Percentiles rank a stretch among this genome's conserved stretches.
Conservation (phyloP, 2,113 vertebrate genomes). For the Vimba vimba region DNA sequence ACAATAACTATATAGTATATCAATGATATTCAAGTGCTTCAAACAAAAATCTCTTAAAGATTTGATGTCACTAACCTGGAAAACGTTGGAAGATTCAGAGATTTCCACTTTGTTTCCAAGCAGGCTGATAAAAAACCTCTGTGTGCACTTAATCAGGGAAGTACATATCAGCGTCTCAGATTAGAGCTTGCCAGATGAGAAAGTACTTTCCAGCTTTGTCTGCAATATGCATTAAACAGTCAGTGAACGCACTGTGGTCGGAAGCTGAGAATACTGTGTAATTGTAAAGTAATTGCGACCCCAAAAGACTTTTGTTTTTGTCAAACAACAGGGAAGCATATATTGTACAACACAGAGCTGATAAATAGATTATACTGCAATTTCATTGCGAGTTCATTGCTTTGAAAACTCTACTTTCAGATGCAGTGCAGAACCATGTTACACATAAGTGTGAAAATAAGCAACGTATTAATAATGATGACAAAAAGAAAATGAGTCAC, state of each 20-base stretch:
- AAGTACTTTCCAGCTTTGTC: constrained; percentile 11
- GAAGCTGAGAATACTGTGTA: background rate
- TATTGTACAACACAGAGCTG: background rate
- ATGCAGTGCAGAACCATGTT: background rate
- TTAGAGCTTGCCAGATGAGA: constrained; percentile 17
- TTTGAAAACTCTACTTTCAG: background rate
- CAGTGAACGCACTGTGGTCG: background rate
- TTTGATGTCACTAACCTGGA: background rate
- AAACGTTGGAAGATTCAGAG: background rate
- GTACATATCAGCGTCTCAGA: constrained; percentile 4
- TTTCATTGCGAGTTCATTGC: background rate
- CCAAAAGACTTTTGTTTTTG: background rate
- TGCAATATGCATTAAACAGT: background rate
- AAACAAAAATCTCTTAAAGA: background rate
- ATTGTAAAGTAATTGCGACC: background rate
- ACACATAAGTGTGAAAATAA: constrained; percentile 1
- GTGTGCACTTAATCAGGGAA: background rate
- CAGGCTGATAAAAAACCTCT: background rate
- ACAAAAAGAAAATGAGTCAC: background rate
- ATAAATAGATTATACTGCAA: background rate
- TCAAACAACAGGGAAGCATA: background rate
- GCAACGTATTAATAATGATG: constrained; percentile 10
- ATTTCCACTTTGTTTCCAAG: background rate
- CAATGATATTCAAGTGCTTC: background rate
- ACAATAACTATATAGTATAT: background rate